Conservation (phyloP, 2,113 vertebrate genomes). For the Odocoileus hemionus region DNA sequence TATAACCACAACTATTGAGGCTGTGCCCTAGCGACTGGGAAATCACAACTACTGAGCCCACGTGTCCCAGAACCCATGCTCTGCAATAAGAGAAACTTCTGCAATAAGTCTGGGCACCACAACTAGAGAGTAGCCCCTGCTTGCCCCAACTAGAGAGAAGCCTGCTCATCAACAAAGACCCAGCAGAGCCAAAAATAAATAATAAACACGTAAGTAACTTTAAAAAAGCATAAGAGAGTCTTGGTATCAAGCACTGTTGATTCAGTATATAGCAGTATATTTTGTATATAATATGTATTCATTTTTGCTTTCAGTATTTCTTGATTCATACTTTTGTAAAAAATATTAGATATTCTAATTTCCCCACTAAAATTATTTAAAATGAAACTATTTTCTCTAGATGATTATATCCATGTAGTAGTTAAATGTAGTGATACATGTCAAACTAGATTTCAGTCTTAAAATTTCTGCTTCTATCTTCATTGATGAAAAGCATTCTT, state of each 20-base stretch:
- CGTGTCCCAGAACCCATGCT: rapidly evolving
- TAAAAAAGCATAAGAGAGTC: neutral
- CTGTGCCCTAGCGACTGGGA: neutral
- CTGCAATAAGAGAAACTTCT: neutral
- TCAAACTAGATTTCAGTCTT: neutral
- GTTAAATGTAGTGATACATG: neutral
- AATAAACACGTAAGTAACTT: neutral
- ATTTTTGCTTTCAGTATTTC: neutral
- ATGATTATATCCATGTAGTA: neutral
- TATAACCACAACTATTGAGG: neutral
- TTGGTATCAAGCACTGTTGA: neutral
- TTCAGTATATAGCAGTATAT: neutral
- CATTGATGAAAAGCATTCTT: neutral
- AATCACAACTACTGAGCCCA: neutral
- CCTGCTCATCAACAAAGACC: neutral
- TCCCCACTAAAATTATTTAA: neutral
- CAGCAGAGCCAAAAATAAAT: neutral
- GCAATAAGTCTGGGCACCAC: neutral
- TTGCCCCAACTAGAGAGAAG: neutral
- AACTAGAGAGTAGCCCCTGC: neutral
- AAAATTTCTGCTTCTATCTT: neutral
- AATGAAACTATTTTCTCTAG: neutral
- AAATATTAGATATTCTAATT: neutral
- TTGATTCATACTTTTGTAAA: neutral
- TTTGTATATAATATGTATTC: neutral